A percentile compares a stretch with the other conserved stretches of the same genome.
Evolutionary conservation across 2,113 vertebrate genomes (phyloP).

Genomic region (Oryzias woworae): DNA sequence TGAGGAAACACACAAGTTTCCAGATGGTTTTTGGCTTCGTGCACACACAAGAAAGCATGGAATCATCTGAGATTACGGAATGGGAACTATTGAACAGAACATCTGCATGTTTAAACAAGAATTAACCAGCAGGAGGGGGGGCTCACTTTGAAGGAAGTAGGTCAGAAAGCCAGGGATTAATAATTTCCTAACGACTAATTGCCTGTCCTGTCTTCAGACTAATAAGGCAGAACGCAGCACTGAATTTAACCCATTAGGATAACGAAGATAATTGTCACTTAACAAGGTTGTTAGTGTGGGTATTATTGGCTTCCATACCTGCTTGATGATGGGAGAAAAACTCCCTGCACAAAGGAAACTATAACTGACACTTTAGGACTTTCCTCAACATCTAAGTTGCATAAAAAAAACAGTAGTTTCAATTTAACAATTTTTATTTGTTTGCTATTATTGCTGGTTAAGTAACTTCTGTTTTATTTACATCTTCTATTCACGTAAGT

Average conservation of each 20-base stretch:
- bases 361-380: neutral
- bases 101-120: conserved; percentile 13
- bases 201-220: conserved; percentile 46
- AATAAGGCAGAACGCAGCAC: conserved; percentile 60
- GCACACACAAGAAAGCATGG: neutral
- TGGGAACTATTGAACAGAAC: conserved; percentile 3
- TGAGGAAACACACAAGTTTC: conserved; percentile 1
- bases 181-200: conserved; percentile 62
- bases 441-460: no score
- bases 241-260: conserved; percentile 57
- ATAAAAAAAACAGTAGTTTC: neutral
- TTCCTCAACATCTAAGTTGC: neutral
- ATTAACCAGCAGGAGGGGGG: conserved; percentile 14
- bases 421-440: neutral
- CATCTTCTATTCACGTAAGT: no score
- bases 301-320: conserved; percentile 53
- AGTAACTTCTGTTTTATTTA: no score
- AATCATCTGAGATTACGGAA: neutral
- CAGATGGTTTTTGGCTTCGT: neutral
- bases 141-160: conserved; percentile 42
- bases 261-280: conserved; percentile 59
- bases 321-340: conserved; percentile 25
- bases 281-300: conserved; percentile 59
- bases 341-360: neutral
- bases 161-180: conserved; percentile 64